Percentiles rank a stretch among this genome's conserved stretches.
These are phyloP conservation scores for Scelioninae gen. 1 DNA, from an alignment of 2,888 invertebrate genomes.

Conservation along the genomic window DNA sequence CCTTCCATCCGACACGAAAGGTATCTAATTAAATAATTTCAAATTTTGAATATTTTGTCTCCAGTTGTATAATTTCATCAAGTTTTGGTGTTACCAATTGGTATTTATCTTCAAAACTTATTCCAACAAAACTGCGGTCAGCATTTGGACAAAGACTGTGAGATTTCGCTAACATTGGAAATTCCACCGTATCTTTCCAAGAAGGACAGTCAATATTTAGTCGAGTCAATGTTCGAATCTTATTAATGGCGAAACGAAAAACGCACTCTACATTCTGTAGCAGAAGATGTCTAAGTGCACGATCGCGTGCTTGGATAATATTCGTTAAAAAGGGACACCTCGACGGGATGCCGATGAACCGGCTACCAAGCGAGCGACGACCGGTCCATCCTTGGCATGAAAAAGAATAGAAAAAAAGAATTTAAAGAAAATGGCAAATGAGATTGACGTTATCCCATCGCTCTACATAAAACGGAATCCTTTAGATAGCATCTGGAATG, in stretches of 20 bases:
- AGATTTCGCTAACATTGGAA: too few species aligned
- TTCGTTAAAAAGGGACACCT: constrained; percentile 78
- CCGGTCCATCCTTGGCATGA: constrained; percentile 40
- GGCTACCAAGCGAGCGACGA: constrained; percentile 70
- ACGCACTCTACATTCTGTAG: constrained; percentile 5
- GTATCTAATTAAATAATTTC: too few species aligned
- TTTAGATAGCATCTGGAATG: constrained; percentile 22
- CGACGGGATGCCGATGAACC: constrained; percentile 74
- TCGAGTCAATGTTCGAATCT: background rate
- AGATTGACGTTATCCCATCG: constrained; percentile 64
- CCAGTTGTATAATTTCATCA: too few species aligned
- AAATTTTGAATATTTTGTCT: too few species aligned
- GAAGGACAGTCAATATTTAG: background rate
- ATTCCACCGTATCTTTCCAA: too few species aligned
- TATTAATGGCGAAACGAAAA: constrained; percentile 35
- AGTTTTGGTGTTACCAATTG: too few species aligned
- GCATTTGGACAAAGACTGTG: too few species aligned
- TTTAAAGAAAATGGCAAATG: constrained; percentile 61
- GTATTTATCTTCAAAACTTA: too few species aligned
- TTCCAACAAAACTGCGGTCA: too few species aligned
- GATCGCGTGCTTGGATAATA: constrained; percentile 80
- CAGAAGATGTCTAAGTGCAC: constrained; percentile 64
- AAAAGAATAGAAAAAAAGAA: constrained; percentile 28
- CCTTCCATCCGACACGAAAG: too few species aligned
- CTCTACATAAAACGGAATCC: constrained; percentile 58